Evolutionary conservation across 2,888 invertebrate genomes (phyloP), one percentile per base, ranked within the genome.

Genomic region (Melanophora roralis): DNA sequence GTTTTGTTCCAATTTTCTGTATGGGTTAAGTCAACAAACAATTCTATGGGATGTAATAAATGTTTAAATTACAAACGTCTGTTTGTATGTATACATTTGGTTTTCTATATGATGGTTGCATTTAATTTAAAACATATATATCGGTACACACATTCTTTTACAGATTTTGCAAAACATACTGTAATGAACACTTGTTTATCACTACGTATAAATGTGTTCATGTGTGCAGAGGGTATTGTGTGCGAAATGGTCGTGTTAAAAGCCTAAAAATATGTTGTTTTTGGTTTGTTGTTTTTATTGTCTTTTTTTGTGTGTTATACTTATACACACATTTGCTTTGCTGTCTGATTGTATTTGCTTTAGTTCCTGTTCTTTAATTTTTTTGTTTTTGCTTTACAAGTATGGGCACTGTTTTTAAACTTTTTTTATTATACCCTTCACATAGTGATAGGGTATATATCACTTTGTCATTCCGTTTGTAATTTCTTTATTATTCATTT

Each of bases 1-100:
- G 12, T 68, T 45, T 27, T 68, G 27, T 68, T 27, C 6, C 62
- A 36, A 40, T 49, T 40, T 36, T 62, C 36, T 27, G 75, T 62
- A 79, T 79, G 65, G 79, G 79, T 75, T 79, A 67, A 79, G 67
- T 71, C 79, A 79, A 79, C 79, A 79, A 78, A 67, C 67, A 75
- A 62, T 75, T 79, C 71, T 74, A 79, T 72, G 64, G 68, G 71
- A 79, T 75, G 79, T 67, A 79, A 79, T 79, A 79, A 79, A 75
- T 79, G 75, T 75, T 79, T 67, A 62, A 71, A 75, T 72, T 72
- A 75, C 71, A 65, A 69, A 74, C 23, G n/a, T 23, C 1, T 27
- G 45, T 45, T 1, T 51, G 49, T 19, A 2, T 34, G 27, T 14
- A 9, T 67, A 45, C 32, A 12, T 60, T 2, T 0, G 27, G 19